Evolutionary conservation across 1,140 invertebrate genomes (phyloP).

Genomic region (Linepithema humile): DNA sequence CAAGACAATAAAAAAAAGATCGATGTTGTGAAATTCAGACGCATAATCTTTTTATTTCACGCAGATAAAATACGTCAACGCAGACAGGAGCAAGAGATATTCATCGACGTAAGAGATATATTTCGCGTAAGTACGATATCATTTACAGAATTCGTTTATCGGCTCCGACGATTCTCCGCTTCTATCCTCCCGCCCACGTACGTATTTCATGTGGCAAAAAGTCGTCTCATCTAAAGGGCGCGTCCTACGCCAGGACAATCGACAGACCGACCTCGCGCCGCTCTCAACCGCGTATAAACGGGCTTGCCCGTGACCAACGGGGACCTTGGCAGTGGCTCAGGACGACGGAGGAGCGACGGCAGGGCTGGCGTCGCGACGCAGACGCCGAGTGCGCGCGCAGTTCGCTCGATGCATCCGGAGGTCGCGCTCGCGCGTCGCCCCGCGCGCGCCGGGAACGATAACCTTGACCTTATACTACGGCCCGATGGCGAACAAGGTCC

Average conservation of each 20-base stretch:
- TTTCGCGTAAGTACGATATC: neutral
- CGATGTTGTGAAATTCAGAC: neutral
- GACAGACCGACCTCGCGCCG: constrained; percentile 50
- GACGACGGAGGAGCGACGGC: constrained; percentile 47
- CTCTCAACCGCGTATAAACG: constrained; percentile 68
- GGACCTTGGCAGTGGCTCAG: constrained; percentile 72
- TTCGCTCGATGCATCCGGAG: constrained; percentile 76
- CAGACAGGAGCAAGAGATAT: neutral
- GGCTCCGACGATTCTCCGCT: neutral
- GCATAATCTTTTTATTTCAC: neutral
- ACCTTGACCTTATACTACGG: constrained; percentile 74
- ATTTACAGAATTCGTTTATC: constrained; percentile 7
- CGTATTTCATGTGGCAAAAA: constrained; percentile 17
- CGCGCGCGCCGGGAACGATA: constrained; percentile 58
- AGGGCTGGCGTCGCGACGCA: constrained; percentile 71
- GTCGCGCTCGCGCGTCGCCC: constrained; percentile 53
- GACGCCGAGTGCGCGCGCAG: constrained; percentile 78
- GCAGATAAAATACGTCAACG: too few species aligned
- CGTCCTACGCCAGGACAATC: constrained; percentile 51
- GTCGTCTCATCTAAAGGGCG: constrained; percentile 38
- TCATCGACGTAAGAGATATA: neutral
- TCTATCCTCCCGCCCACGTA: neutral
- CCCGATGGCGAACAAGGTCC: constrained; percentile 68
- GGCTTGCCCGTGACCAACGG: constrained; percentile 71
- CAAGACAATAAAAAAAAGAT: neutral